Percentiles rank a stretch among this genome's conserved stretches.
Evolutionary conservation across 1,140 invertebrate species (phyloP).

Genomic region (Pantala flavescens): DNA sequence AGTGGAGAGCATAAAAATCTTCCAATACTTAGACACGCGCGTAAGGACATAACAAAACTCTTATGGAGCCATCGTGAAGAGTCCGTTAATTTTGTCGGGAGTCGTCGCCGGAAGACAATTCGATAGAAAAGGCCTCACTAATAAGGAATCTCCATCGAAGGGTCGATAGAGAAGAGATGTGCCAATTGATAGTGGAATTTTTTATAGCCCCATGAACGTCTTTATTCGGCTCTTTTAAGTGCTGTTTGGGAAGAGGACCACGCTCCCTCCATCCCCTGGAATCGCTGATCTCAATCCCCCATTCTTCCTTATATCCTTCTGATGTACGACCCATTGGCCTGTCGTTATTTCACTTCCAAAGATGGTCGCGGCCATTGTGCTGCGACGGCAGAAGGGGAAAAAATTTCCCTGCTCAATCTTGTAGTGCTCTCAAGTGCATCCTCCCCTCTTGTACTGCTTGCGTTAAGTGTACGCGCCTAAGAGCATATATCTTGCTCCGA

Average conservation of each 20-base stretch:
- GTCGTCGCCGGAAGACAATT: too few relatives aligned
- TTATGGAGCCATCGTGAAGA: too few relatives aligned
- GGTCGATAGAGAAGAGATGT: neutral
- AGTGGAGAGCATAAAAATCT: too few relatives aligned
- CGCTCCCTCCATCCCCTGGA: neutral
- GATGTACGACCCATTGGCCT: neutral
- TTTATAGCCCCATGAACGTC: slow-evolving; percentile 1
- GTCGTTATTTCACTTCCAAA: slow-evolving; percentile 9
- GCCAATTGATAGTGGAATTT: neutral
- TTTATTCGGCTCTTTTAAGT: neutral
- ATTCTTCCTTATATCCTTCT: slow-evolving; percentile 2
- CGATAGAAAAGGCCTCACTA: neutral
- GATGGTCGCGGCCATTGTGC: neutral
- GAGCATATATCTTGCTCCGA: too few relatives aligned
- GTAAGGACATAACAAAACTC: too few relatives aligned
- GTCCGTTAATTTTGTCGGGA: too few relatives aligned
- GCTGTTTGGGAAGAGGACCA: neutral
- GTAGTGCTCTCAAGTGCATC: too few relatives aligned
- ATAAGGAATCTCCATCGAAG: neutral
- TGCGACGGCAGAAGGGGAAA: neutral
- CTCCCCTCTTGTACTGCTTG: too few relatives aligned
- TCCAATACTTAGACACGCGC: too few relatives aligned
- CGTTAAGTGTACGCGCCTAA: too few relatives aligned
- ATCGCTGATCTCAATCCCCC: neutral
- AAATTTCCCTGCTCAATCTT: too few relatives aligned